Evolutionary conservation across 2,797 vertebrate species (phyloP), one percentile per base, ranked within the genome.

Genomic region (Hafferia zeledoni): DNA sequence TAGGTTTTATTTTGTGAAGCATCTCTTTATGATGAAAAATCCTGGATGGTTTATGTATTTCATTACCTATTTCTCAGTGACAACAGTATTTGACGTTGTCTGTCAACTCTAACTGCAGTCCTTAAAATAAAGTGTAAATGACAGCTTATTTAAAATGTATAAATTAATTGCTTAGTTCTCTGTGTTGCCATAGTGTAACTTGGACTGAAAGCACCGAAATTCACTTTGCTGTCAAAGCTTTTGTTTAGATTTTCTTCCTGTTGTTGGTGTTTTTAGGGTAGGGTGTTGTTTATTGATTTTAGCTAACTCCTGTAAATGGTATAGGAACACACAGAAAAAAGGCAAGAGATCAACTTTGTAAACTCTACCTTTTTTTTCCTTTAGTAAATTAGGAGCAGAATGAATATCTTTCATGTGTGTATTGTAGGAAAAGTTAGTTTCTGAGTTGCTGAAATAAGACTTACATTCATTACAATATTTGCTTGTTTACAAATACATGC

Each of bases 161-260:
- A 77, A 30, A 33, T 17, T 3, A 15, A 44, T 68, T 83, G 14
- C 20, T 87, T 88, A 47, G 49, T 65, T 72, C 17, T 43, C 39
- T 84, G 17, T 74, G 59, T 75, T 81, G n/a, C 41, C 59, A 8
- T 61, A 91, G 41, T 75, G 28, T 52, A 84, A 12, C 33, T 70
- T 56, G 50, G 23, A 78, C 77, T 57, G 39, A 93, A 50, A 92
- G 81, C 56, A 67, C 31, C 74, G 30, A 33, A 84, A 76, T 90
- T 76, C 44, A 75, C 5, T 43, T 92, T 4, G 8, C 79, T 94
- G 37, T 63, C 60, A 44, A 80, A 89, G 46, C 35, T 85, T 91
- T 87, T 93, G n/a, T 94, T 97, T 77, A 83, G 64, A 57, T 57
- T 79, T 92, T 94, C 44, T 68, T 93, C 39, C 30, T 55, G 0